Conservation (phyloP, 1,140 invertebrate genomes). For the Caenorhabditis tropicalis region DNA sequence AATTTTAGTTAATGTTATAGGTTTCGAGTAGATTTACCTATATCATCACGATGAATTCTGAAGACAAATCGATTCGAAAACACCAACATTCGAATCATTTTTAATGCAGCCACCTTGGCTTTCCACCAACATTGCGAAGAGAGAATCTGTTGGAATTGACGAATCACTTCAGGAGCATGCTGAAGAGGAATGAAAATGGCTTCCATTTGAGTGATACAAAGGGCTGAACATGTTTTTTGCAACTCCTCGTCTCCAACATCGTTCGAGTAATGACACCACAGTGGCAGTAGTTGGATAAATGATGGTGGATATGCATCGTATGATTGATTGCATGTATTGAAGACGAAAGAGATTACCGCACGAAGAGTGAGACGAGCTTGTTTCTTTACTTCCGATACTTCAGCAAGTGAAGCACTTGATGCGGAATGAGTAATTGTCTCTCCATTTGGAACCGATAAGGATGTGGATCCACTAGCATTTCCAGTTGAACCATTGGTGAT, state of each 20-base stretch:
- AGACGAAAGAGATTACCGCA: constrained; percentile 52
- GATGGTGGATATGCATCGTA: constrained; percentile 57
- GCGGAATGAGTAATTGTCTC: neutral
- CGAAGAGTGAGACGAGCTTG: constrained; percentile 53
- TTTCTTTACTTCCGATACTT: constrained; percentile 51
- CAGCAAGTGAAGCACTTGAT: constrained; percentile 15
- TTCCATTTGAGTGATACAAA: constrained; percentile 75
- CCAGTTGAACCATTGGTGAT: neutral
- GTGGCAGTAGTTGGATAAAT: constrained; percentile 63
- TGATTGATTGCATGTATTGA: constrained; percentile 43
- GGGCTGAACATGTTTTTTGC: constrained; percentile 77
- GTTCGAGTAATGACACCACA: constrained; percentile 64
- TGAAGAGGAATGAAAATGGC: constrained; percentile 65
- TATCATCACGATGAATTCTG: constrained; percentile 75
- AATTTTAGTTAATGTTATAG: neutral
- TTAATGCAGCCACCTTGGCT: constrained; percentile 78
- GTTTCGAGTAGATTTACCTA: constrained; percentile 50
- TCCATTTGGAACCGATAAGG: neutral
- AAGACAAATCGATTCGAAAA: constrained; percentile 85
- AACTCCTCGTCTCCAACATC: constrained; percentile 80
- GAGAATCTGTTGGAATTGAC: constrained; percentile 62
- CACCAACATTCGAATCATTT: constrained; percentile 82
- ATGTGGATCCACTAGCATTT: neutral
- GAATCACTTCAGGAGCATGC: constrained; percentile 48
- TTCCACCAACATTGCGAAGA: constrained; percentile 79